Conservation (phyloP, 2,113 vertebrate species). For the Oriolus oriolus region DNA sequence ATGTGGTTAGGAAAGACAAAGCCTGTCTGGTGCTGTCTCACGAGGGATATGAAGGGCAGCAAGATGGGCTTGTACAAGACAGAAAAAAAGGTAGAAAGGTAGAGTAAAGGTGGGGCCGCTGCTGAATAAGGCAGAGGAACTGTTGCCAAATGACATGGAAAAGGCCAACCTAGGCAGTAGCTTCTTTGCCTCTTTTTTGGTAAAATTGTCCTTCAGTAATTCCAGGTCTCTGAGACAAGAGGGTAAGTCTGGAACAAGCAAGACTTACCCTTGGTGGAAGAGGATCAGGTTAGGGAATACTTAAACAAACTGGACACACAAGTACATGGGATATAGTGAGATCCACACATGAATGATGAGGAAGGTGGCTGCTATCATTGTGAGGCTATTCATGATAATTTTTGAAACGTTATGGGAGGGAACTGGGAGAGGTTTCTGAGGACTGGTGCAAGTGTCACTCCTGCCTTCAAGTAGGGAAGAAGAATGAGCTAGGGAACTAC, state of each 20-base stretch:
- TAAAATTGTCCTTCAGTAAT: neutral
- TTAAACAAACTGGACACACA: neutral
- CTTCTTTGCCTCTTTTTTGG: neutral
- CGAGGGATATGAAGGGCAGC: neutral
- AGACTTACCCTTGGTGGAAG: neutral
- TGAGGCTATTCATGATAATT: neutral
- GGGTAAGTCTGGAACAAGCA: neutral
- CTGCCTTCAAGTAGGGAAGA: neutral
- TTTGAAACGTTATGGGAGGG: neutral
- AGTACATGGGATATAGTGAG: neutral
- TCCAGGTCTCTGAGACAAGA: neutral
- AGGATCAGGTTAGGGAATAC: neutral
- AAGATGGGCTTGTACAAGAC: neutral
- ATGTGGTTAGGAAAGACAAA: neutral
- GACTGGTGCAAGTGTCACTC: neutral
- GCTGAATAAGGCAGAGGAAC: neutral
- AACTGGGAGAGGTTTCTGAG: neutral
- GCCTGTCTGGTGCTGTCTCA: accelerated
- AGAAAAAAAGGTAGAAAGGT: neutral
- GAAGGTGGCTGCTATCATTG: neutral
- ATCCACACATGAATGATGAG: neutral
- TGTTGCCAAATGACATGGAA: neutral
- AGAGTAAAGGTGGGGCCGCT: neutral
- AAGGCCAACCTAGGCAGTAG: neutral
- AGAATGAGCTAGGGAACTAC: neutral